Base-by-base conservation (phyloP, 2,888 invertebrate species). In the Drosophila maculinotata region DNA sequence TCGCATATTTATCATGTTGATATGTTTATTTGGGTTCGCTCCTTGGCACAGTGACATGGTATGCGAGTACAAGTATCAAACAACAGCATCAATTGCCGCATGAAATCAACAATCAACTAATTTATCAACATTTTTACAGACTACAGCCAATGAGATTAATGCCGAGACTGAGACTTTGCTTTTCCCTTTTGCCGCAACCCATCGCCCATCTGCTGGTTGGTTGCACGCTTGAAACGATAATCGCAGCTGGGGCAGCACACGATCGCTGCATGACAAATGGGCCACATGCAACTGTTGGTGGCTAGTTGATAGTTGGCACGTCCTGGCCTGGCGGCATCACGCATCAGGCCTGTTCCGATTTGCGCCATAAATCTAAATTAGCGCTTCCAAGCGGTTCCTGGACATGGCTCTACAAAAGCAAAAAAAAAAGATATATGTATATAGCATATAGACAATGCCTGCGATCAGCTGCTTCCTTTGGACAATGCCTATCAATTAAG, bases 351-450 rank as follows among this genome's bases (percentile, higher is more conserved):
- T 56, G 76, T 80, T 78, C 76, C 79, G 74, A 76, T 78, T 80
- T 81, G 62, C 68, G 68, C 59, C 76, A 89, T 89, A 89, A 89
- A 89, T 89, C 89, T 89, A 80, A 89, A 89, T 83, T 89, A 85
- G 84, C 70, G 69, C 73, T 71, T 59, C 57, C 66, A 56, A 60
- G 73, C 70, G 66, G 54, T 76, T 76, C 67, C 83, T 70, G 85
- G 73, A 51, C 53, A 59, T 44, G 62, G 63, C 44, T 58, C 38
- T n/a, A n/a, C n/a, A n/a, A n/a, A n/a, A n/a, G n/a, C n/a, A n/a
- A n/a, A 45, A 38, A 36, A 41, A 26, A 8, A 25, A 36, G 44
- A 39, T 54, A 26, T 2, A 15, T 17, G 8, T 14, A 15, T 15
- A 8, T 17, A 10, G 15, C n/a, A n/a, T n/a, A n/a, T n/a, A n/a